Evolutionary conservation across 2,113 vertebrate species (phyloP).

Genomic region (Leuciscus idus): DNA sequence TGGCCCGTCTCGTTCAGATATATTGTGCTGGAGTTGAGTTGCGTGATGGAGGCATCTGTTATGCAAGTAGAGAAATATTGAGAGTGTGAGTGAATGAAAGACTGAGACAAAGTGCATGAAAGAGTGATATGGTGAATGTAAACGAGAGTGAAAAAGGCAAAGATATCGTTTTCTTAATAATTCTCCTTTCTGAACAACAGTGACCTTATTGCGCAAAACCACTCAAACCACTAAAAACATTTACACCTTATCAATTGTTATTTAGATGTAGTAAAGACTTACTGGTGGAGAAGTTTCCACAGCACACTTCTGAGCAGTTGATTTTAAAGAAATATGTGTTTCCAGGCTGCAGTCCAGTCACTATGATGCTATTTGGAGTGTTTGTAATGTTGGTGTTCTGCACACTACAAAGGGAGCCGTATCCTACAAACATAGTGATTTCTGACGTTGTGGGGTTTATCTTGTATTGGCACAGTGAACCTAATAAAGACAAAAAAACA

Average conservation of each 20-base stretch:
- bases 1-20: slow-evolving; percentile 20
- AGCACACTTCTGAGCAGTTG: slow-evolving; percentile 27
- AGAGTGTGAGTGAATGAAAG: neutral
- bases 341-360: slow-evolving; percentile 42
- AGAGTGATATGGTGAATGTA: neutral
- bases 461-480: slow-evolving; percentile 1
- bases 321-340: slow-evolving; percentile 25
- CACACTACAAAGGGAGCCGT: neutral
- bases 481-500: slow-evolving; percentile 9
- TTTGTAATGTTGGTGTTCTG: neutral
- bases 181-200: neutral
- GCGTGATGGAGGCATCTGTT: neutral
- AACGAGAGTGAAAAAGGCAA: neutral
- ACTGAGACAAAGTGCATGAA: neutral
- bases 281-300: slow-evolving; percentile 32
- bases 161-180: neutral
- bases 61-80: slow-evolving; percentile 6
- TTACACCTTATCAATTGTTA: neutral
- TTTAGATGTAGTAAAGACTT: slow-evolving; percentile 3
- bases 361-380: neutral
- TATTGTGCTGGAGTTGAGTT: slow-evolving; percentile 11
- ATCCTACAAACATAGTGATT: neutral
- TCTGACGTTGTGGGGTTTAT: neutral
- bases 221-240: neutral
- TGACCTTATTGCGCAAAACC: neutral